Base-by-base conservation (phyloP, 2,797 vertebrate genomes). In the Kryptopterus vitreolus region DNA sequence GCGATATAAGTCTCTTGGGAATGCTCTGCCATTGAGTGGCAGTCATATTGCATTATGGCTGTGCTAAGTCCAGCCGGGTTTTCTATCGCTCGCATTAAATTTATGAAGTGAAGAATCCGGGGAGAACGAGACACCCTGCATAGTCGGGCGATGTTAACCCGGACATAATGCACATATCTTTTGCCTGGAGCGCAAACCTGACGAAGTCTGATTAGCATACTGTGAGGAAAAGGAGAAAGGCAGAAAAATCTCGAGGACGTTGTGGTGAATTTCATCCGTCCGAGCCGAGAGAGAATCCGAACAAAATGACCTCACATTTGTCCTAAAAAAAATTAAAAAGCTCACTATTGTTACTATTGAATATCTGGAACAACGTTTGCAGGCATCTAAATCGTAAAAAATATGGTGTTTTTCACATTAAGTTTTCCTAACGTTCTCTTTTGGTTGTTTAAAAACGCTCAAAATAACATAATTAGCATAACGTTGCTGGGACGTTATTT, bases 31-130 rank as follows among this genome's bases (percentile, higher is more conserved):
- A 66, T 58, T 58, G 52, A 73, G 22, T 73, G 52, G 57, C 20
- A 73, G 20, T 38, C 33, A 59, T 59, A 46, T 59, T 59, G 46
- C 89, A 90, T 91, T 88, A 92, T 90, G 88, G 90, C 69, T 89
- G 89, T 87, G 78, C 79, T 85, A 87, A 43, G 52, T 57, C 71
- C 52, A 38, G 22, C 26, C 15, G 53, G 57, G 71, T 75, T 75
- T 57, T 58, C 15, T 38, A 43, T 58, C 72, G 18, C 43, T 77
- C 83, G 38, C 79, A 80, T 88, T 22, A 69, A 24, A 87, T 88
- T 85, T 86, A 87, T 87, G 82, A 87, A 86, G 74, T 58, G 63
- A 88, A 85, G 79, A 77, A 26, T 33, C 65, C 71, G 62, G 66
- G 55, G 55, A 52, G 52, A n/a, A 52, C 61, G 65, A 52, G 43